These are phyloP conservation scores for Dermolepida albohirtum DNA, from an alignment of 2,888 invertebrate genomes.

Conservation along the genomic window DNA sequence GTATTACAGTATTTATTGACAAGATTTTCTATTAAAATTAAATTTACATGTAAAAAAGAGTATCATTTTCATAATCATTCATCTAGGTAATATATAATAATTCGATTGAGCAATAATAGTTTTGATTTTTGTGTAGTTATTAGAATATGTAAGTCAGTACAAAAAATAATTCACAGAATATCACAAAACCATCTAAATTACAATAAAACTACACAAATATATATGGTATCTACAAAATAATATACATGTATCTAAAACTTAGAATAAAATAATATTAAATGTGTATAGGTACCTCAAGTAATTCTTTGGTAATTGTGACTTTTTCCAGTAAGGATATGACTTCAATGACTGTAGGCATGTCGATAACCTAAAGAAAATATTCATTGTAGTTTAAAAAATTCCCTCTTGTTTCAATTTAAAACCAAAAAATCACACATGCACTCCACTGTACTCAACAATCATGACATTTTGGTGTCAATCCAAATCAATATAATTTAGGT, in stretches of 20 bases:
- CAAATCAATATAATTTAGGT: constrained; percentile 38
- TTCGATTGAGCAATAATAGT: no score
- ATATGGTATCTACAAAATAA: constrained; percentile 14
- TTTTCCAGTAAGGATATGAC: constrained; percentile 93
- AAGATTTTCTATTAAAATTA: no score
- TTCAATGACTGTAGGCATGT: constrained; percentile 93
- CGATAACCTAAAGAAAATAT: constrained; percentile 82
- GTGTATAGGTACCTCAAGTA: constrained; percentile 82
- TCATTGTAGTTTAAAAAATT: constrained; percentile 31
- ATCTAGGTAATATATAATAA: no score
- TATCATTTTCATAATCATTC: no score
- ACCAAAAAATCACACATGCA: constrained; percentile 15
- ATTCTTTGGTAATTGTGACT: constrained; percentile 90
- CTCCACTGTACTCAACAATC: constrained; percentile 39
- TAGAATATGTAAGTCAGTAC: no score
- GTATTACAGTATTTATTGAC: no score
- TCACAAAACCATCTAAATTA: no score
- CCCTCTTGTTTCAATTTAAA: constrained; percentile 1
- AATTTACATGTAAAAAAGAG: no score
- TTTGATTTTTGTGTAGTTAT: no score
- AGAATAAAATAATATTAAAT: constrained; percentile 15
- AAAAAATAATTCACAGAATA: no score
- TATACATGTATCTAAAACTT: constrained; percentile 9
- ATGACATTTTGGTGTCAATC: constrained; percentile 39
- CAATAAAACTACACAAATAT: no score